Percentiles rank a stretch among this genome's conserved stretches.
These are phyloP conservation scores for Helicoverpa zea DNA, from an alignment of 1,140 invertebrate genomes.

Conservation along the genomic window DNA sequence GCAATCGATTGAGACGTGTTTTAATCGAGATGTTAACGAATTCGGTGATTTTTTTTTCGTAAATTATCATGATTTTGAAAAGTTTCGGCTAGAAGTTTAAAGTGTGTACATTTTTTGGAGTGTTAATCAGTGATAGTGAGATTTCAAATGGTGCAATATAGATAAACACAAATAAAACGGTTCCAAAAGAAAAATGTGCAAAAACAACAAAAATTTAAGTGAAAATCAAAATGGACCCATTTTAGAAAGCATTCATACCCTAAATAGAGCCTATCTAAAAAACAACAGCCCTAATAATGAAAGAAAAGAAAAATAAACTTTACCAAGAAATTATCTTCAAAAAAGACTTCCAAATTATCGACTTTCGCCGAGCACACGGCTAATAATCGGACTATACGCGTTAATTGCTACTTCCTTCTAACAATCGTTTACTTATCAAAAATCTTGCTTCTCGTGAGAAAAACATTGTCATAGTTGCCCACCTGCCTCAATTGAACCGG, in stretches of 20 bases:
- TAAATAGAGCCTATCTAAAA: neutral
- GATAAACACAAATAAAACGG: too few relatives aligned
- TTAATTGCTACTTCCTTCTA: conserved; percentile 70
- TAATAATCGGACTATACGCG: conserved; percentile 50
- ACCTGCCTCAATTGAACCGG: conserved; percentile 80
- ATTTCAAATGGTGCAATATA: too few relatives aligned
- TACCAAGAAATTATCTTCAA: neutral
- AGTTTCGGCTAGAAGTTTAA: neutral
- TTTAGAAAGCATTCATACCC: too few relatives aligned
- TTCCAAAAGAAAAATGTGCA: too few relatives aligned
- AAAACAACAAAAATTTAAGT: too few relatives aligned
- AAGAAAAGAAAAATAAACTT: neutral
- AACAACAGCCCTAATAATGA: neutral
- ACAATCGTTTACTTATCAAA: conserved; percentile 65
- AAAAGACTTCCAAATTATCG: conserved; percentile 11
- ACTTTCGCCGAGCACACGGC: conserved; percentile 41
- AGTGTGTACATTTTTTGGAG: neutral
- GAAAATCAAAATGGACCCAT: too few relatives aligned
- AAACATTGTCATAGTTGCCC: conserved; percentile 61
- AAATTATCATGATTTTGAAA: neutral
- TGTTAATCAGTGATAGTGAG: too few relatives aligned
- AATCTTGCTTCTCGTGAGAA: conserved; percentile 80
- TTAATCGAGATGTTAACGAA: conserved; percentile 14
- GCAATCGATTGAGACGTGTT: conserved; percentile 46
- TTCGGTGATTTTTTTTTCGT: neutral